Evolutionary conservation across 2,797 vertebrate species (phyloP).

Genomic region (Oreortyx pictus): DNA sequence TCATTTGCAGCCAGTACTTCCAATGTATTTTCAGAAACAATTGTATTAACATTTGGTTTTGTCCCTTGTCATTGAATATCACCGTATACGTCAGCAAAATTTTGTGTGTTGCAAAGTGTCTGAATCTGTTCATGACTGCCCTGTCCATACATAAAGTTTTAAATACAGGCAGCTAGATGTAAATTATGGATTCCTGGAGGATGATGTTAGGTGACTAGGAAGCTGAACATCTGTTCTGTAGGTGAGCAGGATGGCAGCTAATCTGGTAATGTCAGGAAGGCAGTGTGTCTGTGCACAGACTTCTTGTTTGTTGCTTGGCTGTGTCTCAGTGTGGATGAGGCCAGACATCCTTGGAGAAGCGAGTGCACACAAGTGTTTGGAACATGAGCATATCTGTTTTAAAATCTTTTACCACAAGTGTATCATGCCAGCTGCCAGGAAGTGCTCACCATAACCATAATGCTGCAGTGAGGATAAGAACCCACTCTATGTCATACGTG

Average conservation of each 20-base stretch:
- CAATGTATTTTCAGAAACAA: neutral
- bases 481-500: neutral
- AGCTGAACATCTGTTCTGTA: slow-evolving; percentile 76
- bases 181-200: slow-evolving; percentile 37
- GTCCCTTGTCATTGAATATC: neutral
- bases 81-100: neutral
- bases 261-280: slow-evolving; percentile 50
- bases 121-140: slow-evolving; percentile 3
- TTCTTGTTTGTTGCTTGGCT: slow-evolving; percentile 60
- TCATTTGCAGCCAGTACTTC: neutral
- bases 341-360: slow-evolving; percentile 36
- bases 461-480: slow-evolving; percentile 35
- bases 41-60: neutral
- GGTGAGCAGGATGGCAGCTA: slow-evolving; percentile 64
- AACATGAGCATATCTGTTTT: slow-evolving; percentile 18
- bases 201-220: slow-evolving; percentile 61
- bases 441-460: slow-evolving; percentile 37
- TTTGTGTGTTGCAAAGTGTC: neutral
- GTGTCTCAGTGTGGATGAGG: slow-evolving; percentile 19
- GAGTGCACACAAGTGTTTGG: slow-evolving; percentile 16
- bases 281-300: slow-evolving; percentile 11
- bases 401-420: slow-evolving; percentile 44
- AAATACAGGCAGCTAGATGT: neutral
- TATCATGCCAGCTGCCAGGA: slow-evolving; percentile 58
- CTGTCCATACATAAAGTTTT: neutral